A percentile compares a stretch with the other conserved stretches of the same genome.
phyloP scores from a whole-genome alignment of 1,140 invertebrate genomes.

The Yoshiicerus persimilis region DNA sequence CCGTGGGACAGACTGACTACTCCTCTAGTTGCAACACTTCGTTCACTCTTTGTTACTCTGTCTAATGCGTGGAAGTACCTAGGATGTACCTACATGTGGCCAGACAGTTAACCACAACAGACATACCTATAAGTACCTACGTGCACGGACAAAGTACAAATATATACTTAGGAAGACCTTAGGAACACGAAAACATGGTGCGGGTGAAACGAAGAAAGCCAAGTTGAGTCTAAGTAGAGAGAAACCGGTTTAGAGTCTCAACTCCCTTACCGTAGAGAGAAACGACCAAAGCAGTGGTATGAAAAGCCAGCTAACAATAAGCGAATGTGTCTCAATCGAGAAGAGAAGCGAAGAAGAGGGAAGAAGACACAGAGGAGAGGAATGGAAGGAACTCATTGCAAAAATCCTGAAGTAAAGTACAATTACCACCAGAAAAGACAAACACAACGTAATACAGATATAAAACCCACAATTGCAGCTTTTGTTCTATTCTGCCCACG shows the following conservation, averaged over 20 bases:
- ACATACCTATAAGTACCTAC: no score
- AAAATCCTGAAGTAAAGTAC: neutral
- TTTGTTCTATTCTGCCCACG: neutral
- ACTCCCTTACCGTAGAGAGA: neutral
- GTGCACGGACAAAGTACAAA: neutral
- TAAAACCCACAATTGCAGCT: neutral
- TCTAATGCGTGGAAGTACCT: neutral
- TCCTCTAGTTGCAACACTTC: neutral
- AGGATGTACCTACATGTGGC: no score
- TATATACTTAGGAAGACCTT: neutral
- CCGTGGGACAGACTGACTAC: neutral
- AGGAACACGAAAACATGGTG: no score
- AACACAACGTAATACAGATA: neutral
- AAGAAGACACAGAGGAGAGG: neutral
- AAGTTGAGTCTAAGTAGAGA: neutral
- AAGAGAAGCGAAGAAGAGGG: neutral
- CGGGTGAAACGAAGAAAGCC: neutral
- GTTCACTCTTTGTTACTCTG: neutral
- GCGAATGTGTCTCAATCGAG: neutral
- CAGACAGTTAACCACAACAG: no score
- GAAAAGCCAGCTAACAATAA: neutral
- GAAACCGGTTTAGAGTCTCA: neutral
- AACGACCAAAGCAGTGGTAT: neutral
- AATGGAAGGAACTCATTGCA: neutral
- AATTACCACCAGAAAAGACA: neutral